Percentiles rank a stretch among this genome's conserved stretches.
Conservation (phyloP, 2,797 vertebrate species). For the Lutjanus argentimaculatus region DNA sequence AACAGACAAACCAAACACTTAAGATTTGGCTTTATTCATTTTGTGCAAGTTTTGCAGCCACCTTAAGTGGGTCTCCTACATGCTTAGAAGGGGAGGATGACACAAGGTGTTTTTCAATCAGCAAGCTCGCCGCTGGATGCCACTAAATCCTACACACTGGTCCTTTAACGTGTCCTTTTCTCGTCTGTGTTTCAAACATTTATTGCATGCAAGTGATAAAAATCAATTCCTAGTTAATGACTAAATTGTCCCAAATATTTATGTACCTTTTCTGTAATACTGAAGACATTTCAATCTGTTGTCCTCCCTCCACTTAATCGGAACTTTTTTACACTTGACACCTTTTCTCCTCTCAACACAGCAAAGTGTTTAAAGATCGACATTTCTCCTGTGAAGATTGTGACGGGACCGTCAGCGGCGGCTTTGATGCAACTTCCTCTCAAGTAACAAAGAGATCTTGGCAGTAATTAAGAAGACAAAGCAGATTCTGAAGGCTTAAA, state of each 20-base stretch:
- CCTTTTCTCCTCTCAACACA: conserved; percentile 71
- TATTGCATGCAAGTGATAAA: no score
- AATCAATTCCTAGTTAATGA: no score
- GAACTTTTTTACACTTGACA: not conserved
- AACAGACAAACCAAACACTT: no score
- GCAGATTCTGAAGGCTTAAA: rapidly evolving
- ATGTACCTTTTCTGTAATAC: not conserved
- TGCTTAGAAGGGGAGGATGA: no score
- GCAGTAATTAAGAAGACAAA: rapidly evolving
- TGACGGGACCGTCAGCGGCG: conserved; percentile 93
- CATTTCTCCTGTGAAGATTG: conserved; percentile 98
- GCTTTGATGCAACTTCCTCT: conserved; percentile 93
- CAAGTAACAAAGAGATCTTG: conserved; percentile 85
- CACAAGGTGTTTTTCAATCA: no score
- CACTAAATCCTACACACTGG: no score
- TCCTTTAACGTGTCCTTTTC: not conserved
- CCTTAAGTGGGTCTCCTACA: no score
- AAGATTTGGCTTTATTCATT: no score
- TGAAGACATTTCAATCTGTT: not conserved
- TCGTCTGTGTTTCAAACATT: not conserved
- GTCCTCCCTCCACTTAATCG: rapidly evolving
- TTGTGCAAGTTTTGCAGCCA: no score
- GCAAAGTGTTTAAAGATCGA: conserved; percentile 90
- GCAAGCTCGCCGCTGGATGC: no score
- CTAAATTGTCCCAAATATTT: not conserved